Evolutionary conservation across 2,888 invertebrate genomes (phyloP).

Genomic region (Macrosiphum euphorbiae): DNA sequence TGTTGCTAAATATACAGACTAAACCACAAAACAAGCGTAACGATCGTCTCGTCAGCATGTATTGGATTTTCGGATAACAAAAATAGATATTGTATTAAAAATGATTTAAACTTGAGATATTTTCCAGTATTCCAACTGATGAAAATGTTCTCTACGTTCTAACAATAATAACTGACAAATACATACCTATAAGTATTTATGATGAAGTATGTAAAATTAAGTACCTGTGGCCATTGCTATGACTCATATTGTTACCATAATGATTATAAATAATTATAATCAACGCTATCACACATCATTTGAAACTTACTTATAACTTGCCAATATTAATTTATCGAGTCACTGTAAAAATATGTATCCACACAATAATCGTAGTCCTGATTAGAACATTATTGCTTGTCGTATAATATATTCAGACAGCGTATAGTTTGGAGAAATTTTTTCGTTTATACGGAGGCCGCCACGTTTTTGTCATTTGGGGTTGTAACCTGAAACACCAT

Average conservation of each 20-base stretch:
- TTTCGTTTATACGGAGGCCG: neutral
- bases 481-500: conserved; percentile 16
- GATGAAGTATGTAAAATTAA: neutral
- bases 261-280: too few species aligned
- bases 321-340: neutral
- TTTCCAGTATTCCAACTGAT: neutral
- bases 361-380: neutral
- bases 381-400: neutral
- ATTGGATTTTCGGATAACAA: too few species aligned
- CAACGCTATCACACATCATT: neutral
- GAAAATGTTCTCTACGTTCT: neutral
- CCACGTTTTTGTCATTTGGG: neutral
- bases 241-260: neutral
- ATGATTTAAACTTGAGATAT: too few species aligned
- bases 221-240: neutral
- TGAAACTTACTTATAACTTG: neutral
- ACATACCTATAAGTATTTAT: neutral
- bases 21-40: too few species aligned
- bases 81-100: too few species aligned
- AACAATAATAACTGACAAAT: neutral
- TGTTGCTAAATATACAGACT: too few species aligned
- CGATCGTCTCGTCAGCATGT: too few species aligned
- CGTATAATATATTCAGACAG: conserved; percentile 2
- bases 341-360: neutral
- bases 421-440: neutral